Evolutionary conservation across 2,113 vertebrate species (phyloP).

Genomic region (Melanocharis versteri): DNA sequence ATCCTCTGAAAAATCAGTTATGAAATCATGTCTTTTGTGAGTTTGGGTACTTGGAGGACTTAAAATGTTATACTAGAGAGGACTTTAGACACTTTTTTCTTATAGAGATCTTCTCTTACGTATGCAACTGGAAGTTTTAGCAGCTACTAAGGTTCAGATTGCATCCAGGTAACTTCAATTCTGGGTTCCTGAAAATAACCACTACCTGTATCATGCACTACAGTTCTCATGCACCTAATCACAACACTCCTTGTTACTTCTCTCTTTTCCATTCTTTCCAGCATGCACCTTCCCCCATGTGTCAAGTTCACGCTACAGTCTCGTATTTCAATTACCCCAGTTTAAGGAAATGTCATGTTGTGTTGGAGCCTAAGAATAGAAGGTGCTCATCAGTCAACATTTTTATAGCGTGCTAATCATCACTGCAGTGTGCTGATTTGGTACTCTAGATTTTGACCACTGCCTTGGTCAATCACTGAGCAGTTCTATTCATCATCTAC

Average conservation of each 20-base stretch:
- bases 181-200: neutral
- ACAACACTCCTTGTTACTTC: conserved; percentile 34
- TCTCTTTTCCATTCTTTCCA: conserved; percentile 27
- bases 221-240: conserved; percentile 42
- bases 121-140: neutral
- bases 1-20: neutral
- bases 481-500: conserved; percentile 67
- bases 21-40: neutral
- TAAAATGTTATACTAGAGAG: neutral
- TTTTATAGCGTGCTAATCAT: conserved; percentile 49
- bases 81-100: neutral
- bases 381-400: conserved; percentile 64
- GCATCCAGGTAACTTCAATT: neutral
- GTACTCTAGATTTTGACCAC: conserved; percentile 65
- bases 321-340: conserved; percentile 20
- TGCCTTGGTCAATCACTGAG: conserved; percentile 70
- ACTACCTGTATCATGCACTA: neutral
- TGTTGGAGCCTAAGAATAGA: conserved; percentile 63
- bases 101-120: neutral
- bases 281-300: neutral
- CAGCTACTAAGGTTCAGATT: neutral
- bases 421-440: conserved; percentile 64
- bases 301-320: conserved; percentile 2
- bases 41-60: neutral
- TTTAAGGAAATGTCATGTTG: conserved; percentile 39